Evolutionary conservation across 2,888 invertebrate genomes (phyloP), one percentile per base, ranked within the genome.

Genomic region (Caenorhabditis sinica): DNA sequence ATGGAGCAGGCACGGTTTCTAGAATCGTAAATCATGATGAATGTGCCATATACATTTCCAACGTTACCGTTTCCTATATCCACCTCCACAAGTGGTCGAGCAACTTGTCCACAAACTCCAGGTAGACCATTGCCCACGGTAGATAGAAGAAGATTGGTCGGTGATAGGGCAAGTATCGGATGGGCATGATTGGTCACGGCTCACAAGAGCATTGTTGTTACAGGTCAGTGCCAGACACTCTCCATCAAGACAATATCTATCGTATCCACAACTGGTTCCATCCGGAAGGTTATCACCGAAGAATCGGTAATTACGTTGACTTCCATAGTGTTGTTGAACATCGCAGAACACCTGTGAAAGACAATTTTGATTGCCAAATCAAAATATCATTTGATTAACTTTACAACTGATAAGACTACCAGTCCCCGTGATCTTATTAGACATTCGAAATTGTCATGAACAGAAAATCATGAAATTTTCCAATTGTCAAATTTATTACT

Each of bases 251-350:
- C 93, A 93, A 82, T 91, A 93, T 68, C 89, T 75, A 51, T 92
- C 90, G 73, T 86, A 89, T 49, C 92, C 93, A 82, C 93, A 93
- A 13, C 91, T 88, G 2, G 93, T 90, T n/a, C 93, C 93, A 85
- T 93, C 92, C 25, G 93, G 93, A 56, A 93, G 83, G 68, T 90
- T 91, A 80, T 93, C 93, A 36, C 93, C 93, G 80, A 90, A 93
- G 89, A 91, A 92, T 68, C 93, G 91, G 71, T 93, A 93, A 82
- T 90, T 92, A 9, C 90, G 82, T 66, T 90, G 90, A 56, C 86
- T 86, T 45, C 90, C 91, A 56, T 81, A 82, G 15, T 86, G 85
- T 79, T 87, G 91, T 79, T 82, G 84, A 20, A 93, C 91, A 79
- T 92, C 93, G 83, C 93, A 93, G 86, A 92, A 92, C 33, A 92